Evolutionary conservation across 2,113 vertebrate genomes (phyloP).

Genomic region (Motacilla alba): DNA sequence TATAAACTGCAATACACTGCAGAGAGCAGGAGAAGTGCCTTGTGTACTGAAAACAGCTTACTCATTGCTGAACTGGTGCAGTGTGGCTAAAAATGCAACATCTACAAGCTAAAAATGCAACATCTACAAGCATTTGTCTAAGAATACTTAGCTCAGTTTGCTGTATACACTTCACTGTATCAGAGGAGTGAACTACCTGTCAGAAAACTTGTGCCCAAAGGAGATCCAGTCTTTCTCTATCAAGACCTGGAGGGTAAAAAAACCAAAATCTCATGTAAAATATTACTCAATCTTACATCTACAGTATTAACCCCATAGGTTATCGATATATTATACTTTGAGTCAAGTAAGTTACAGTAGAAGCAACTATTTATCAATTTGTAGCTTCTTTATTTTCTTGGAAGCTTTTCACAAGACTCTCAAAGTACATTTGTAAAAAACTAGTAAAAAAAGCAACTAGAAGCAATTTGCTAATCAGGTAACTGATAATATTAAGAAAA

Average conservation of each 20-base stretch:
- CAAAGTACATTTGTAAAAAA: not conserved
- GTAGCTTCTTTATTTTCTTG: not conserved
- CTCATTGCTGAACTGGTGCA: not conserved
- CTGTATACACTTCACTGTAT: not conserved
- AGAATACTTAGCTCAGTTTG: not conserved
- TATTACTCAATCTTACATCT: not conserved
- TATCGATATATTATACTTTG: rapidly evolving
- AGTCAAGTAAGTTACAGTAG: not conserved
- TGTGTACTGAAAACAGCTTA: not conserved
- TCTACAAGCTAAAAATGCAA: too few species aligned
- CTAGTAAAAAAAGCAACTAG: not conserved
- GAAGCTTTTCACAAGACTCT: not conserved
- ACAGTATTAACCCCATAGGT: not conserved
- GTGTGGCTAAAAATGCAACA: not conserved
- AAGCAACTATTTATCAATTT: not conserved
- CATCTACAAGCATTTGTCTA: not conserved
- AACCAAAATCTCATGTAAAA: not conserved
- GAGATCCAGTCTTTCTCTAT: constrained; percentile 99
- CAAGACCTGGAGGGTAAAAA: constrained; percentile 81
- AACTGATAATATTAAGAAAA: not conserved
- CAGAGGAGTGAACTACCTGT: constrained; percentile 78
- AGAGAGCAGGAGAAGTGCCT: not conserved
- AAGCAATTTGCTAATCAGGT: not conserved
- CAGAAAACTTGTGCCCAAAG: constrained; percentile 98
- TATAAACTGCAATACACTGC: not conserved